Percentiles rank a stretch among this genome's conserved stretches.
phyloP scores from a whole-genome alignment of 2,888 invertebrate genomes.

The Heliconius cydno region DNA sequence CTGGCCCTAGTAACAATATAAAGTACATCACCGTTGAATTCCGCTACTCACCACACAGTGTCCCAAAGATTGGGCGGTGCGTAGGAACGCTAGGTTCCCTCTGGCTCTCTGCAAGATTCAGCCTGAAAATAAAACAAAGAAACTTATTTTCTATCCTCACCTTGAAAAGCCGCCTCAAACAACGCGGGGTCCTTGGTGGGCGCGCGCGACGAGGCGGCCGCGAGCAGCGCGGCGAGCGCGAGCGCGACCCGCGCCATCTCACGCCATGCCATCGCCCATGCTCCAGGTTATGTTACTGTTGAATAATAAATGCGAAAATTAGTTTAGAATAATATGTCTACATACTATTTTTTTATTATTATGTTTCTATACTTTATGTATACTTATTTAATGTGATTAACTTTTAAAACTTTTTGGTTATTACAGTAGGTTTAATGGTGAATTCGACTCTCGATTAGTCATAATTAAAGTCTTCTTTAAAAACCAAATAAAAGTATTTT shows the following conservation, averaged over 20 bases:
- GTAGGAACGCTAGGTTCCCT: too few species aligned
- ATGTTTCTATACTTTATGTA: not conserved
- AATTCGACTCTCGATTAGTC: too few species aligned
- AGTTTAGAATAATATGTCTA: not conserved
- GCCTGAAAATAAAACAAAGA: not conserved
- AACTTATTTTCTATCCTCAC: slow-evolving; percentile 57
- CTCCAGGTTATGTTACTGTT: slow-evolving; percentile 50
- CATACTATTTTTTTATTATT: not conserved
- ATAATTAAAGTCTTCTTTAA: not conserved
- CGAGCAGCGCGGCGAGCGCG: slow-evolving; percentile 63
- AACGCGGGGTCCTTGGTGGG: slow-evolving; percentile 70
- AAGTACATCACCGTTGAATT: too few species aligned
- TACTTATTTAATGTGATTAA: too few species aligned
- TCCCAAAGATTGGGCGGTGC: too few species aligned
- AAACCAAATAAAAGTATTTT: not conserved
- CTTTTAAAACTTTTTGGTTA: too few species aligned
- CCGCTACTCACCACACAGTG: too few species aligned
- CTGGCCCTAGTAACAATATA: too few species aligned
- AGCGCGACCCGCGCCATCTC: slow-evolving; percentile 70
- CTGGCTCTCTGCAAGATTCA: not conserved
- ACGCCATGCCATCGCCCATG: slow-evolving; percentile 79
- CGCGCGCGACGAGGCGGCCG: slow-evolving; percentile 60
- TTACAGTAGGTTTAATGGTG: too few species aligned
- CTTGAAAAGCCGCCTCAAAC: slow-evolving; percentile 85
- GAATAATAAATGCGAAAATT: slow-evolving; percentile 10